Evolutionary conservation across 2,888 invertebrate genomes (phyloP), one percentile per base, ranked within the genome.

Genomic region (Diachrysia chrysitis): DNA sequence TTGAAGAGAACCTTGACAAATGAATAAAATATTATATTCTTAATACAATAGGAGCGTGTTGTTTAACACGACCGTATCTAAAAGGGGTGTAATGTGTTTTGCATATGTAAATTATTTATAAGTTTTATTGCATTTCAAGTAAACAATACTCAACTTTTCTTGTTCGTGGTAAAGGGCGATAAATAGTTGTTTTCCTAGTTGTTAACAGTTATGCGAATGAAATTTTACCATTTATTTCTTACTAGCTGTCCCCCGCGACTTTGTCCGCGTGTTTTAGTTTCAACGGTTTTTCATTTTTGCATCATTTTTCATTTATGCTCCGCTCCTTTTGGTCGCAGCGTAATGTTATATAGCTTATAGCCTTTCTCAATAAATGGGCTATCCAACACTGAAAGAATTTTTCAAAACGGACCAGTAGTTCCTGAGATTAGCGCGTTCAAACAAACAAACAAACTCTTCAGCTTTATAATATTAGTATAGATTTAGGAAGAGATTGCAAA

Each of bases 31-130:
- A 42, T 16, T 16, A 48, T 19, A 48, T 19, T 21, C 12, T 17
- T 17, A 19, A 7, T n/a, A 63, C 63, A 73, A 77, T 62, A 48
- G 53, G 17, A 48, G 12, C 37, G 29, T 37, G 17, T 6, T 42
- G 42, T 46, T 0, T 9, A 37, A 17, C 70, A 69, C 76, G 72
- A 78, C 63, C 65, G 76, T 76, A 16, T 58, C 77, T 76, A 76
- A 79, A 19, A 42, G 51, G 63, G 57, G 76, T 64, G 58, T 60
- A 56, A 71, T 62, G 19, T 35, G 48, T 21, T 66, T 76, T 74
- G 70, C 42, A 23, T 59, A 76, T 74, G 78, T 54, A 42, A 76
- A 76, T 75, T 16, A 4, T 25, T 75, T 16, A 4, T 25, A 1
- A n/a, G n/a, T n/a, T 58, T 51, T 23, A 1, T 17, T 59, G 32